These are phyloP conservation scores for Nettapus auritus DNA, from an alignment of 2,113 vertebrate genomes.

Conservation along the genomic window DNA sequence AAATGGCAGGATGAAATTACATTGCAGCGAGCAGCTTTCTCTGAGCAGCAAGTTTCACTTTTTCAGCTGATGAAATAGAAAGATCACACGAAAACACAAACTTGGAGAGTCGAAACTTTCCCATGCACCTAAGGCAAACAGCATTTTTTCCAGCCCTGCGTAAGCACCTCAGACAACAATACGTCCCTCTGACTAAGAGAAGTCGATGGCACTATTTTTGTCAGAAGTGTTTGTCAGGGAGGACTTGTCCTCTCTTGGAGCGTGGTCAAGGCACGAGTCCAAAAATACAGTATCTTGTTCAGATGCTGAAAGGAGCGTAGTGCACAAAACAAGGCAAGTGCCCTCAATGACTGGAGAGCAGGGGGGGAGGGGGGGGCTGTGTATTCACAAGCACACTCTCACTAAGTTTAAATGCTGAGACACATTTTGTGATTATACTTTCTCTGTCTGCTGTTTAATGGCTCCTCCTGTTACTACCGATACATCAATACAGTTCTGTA, in stretches of 20 bases:
- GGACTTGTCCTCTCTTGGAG: constrained; percentile 48
- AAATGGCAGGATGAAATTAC: background rate
- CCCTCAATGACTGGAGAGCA: constrained; percentile 15
- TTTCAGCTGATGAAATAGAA: background rate
- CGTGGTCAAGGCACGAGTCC: constrained; percentile 61
- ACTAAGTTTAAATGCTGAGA: constrained; percentile 68
- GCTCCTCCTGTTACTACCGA: constrained; percentile 79
- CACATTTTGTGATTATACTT: constrained; percentile 65
- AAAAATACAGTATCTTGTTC: background rate
- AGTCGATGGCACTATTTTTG: constrained; percentile 55
- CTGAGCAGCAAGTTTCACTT: background rate
- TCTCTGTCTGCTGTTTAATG: constrained; percentile 67
- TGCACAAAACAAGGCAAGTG: background rate
- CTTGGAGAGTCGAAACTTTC: constrained; percentile 13
- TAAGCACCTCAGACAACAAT: constrained; percentile 25
- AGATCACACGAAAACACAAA: background rate
- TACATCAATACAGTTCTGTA: constrained; percentile 76
- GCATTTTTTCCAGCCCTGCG: background rate
- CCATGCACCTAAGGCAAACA: background rate
- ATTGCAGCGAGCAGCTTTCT: background rate
- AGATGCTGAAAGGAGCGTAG: background rate
- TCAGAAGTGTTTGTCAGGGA: constrained; percentile 34
- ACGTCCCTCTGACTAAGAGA: constrained; percentile 35
- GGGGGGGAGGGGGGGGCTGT: background rate
- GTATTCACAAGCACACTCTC: constrained; percentile 34